Conservation (phyloP, 2,797 vertebrate genomes). For the Cetoscarus ocellatus region DNA sequence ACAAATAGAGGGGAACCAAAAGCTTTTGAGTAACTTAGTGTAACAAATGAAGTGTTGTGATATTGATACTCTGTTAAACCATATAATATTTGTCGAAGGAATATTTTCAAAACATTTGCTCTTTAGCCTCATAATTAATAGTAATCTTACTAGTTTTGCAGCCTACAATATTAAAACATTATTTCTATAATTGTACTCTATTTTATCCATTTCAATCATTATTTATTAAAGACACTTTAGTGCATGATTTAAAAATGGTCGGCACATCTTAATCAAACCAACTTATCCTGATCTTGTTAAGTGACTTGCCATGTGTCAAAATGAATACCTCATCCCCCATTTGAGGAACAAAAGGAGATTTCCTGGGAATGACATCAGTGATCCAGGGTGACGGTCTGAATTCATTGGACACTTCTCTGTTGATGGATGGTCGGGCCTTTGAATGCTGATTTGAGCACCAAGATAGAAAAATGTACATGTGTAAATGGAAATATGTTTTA, state of each 20-base stretch:
- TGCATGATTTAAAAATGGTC: neutral
- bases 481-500: constrained; percentile 3
- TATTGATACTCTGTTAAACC: neutral
- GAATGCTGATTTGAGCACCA: constrained; percentile 69
- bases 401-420: constrained; percentile 88
- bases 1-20: constrained; percentile 5
- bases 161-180: no score
- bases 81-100: neutral
- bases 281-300: neutral
- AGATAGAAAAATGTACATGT: constrained; percentile 10
- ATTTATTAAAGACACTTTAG: no score
- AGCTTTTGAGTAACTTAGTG: neutral
- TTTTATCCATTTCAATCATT: no score
- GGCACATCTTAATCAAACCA: neutral
- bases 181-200: no score
- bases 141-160: no score
- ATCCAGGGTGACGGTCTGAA: constrained; percentile 95
- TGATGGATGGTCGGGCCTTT: constrained; percentile 81
- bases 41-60: no score
- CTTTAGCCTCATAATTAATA: neutral
- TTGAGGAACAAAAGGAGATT: constrained; percentile 97
- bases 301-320: neutral
- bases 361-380: constrained; percentile 94
- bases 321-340: constrained; percentile 96
- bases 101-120: neutral